A percentile compares a stretch with the other conserved stretches of the same genome.
Evolutionary conservation across 92 coral and sea anemone genomes (phyloP).

Genomic region (Zoanthus gigantus): DNA sequence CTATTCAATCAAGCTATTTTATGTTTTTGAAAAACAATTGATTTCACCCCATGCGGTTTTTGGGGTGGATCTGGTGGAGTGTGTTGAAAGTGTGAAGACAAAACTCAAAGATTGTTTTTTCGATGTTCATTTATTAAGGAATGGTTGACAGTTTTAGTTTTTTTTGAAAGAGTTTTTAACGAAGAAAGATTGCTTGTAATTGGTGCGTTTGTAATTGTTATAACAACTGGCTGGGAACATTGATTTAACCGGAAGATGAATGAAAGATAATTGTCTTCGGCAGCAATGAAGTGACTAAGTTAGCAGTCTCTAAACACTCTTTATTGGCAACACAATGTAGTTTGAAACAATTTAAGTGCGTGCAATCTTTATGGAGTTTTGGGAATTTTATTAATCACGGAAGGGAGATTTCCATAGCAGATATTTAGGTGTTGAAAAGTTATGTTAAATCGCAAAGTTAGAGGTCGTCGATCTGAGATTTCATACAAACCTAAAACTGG

Average conservation of each 20-base stretch:
- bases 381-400: not conserved
- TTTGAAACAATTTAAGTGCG: not conserved
- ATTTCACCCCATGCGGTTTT: not conserved
- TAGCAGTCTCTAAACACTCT: not conserved
- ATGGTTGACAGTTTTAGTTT: constrained; percentile 14
- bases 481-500: not conserved
- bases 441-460: constrained; percentile 23
- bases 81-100: constrained; percentile 22
- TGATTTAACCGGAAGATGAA: constrained; percentile 29
- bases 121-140: constrained; percentile 17
- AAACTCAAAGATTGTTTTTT: constrained; percentile 11
- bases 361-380: not conserved
- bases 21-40: constrained; percentile 25
- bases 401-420: not conserved
- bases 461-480: constrained; percentile 18
- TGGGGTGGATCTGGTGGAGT: not conserved
- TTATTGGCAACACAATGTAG: not conserved
- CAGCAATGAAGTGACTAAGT: not conserved
- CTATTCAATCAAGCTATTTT: not conserved
- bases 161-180: not conserved
- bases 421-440: not conserved
- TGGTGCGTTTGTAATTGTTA: constrained; percentile 41
- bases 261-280: constrained; percentile 17
- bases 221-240: constrained; percentile 23
- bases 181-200: constrained; percentile 31